Conservation (phyloP, 2,113 vertebrate genomes). For the Marcusenius ussheri region DNA sequence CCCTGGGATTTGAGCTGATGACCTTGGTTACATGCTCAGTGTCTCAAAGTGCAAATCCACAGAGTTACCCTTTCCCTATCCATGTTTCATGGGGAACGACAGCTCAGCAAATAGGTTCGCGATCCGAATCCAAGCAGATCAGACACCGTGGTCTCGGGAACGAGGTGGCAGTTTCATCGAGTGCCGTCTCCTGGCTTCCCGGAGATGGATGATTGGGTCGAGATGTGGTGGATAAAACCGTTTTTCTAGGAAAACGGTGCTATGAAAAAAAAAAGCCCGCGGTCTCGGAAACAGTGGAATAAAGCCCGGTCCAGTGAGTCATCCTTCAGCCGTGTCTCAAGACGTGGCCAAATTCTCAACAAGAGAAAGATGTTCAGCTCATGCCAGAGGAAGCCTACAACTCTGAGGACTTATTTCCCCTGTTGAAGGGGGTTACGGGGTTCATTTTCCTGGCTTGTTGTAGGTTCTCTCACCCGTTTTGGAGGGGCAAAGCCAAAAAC, state of each 20-base stretch:
- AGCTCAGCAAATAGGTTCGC: not conserved
- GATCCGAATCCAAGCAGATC: not conserved
- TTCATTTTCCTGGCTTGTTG: not conserved
- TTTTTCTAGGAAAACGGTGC: not conserved
- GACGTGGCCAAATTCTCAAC: not conserved
- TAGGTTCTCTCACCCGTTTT: not conserved
- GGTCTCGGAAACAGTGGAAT: not conserved
- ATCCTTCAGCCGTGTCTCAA: not conserved
- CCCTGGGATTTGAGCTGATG: not conserved
- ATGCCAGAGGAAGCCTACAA: not conserved
- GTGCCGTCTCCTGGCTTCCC: not conserved
- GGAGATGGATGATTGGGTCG: not conserved
- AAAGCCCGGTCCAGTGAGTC: not conserved
- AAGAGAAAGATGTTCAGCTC: not conserved
- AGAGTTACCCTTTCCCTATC: not conserved
- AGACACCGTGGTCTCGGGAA: not conserved
- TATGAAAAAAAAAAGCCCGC: not conserved
- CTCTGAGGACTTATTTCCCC: not conserved
- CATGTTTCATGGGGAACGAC: not conserved
- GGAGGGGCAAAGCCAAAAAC: not conserved
- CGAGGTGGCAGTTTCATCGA: not conserved
- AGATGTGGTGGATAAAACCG: not conserved
- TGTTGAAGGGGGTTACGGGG: not conserved
- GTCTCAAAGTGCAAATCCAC: not conserved
- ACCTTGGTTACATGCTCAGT: not conserved